A percentile compares a stretch with the other conserved stretches of the same genome.
These are phyloP conservation scores for Meriones unguiculatus DNA, from an alignment of 2,113 vertebrate genomes.

Conservation along the genomic window DNA sequence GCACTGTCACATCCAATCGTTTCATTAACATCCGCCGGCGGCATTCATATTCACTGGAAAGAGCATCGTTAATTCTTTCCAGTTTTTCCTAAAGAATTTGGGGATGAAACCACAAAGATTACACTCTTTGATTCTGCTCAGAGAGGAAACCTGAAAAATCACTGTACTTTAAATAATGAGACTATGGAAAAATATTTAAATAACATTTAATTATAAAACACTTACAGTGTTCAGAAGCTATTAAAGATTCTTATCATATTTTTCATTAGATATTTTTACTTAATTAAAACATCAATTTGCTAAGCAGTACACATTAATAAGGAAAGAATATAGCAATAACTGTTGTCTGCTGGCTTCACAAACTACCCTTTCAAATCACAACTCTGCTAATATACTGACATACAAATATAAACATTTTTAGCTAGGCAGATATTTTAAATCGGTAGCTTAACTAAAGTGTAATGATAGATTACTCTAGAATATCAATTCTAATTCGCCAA, in stretches of 20 bases:
- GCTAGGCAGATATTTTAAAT: slow-evolving; percentile 8
- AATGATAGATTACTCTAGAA: slow-evolving; percentile 38
- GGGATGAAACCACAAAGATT: slow-evolving; percentile 25
- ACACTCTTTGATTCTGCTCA: not conserved
- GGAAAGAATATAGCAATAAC: slow-evolving; percentile 14
- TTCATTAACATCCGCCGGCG: slow-evolving; percentile 97
- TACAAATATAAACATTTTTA: not conserved
- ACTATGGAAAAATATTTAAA: slow-evolving; percentile 15
- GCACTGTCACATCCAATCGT: slow-evolving; percentile 96
- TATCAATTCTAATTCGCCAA: slow-evolving; percentile 44
- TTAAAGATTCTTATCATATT: slow-evolving; percentile 30
- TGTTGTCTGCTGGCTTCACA: not conserved
- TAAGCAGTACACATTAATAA: slow-evolving; percentile 8
- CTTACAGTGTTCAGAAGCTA: slow-evolving; percentile 17
- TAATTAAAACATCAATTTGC: slow-evolving; percentile 32
- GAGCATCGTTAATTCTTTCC: slow-evolving; percentile 91
- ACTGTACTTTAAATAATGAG: not conserved
- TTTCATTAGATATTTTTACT: slow-evolving; percentile 33
- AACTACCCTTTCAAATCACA: slow-evolving; percentile 28
- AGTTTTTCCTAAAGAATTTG: slow-evolving; percentile 88
- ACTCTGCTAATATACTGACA: not conserved
- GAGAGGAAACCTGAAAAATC: slow-evolving; percentile 27
- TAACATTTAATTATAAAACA: slow-evolving; percentile 38
- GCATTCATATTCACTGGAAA: slow-evolving; percentile 95
- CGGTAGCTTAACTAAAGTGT: slow-evolving; percentile 15